Evolutionary conservation across 1,140 invertebrate genomes (phyloP), one percentile per base, ranked within the genome.

Genomic region (Drosophila pectinifera): DNA sequence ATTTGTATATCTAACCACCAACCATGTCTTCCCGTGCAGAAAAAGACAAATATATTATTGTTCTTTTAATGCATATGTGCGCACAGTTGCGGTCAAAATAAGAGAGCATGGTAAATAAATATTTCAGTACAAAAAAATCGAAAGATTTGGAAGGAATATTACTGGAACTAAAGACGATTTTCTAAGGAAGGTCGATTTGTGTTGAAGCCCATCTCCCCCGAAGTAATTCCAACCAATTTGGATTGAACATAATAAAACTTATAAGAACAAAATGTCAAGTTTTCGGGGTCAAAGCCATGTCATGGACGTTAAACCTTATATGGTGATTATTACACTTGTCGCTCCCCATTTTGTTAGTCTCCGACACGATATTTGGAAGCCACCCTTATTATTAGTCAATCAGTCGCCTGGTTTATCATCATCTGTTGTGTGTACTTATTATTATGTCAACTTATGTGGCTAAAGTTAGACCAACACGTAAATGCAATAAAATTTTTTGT

Each of bases 1-100:
- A 78, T 78, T 83, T 83, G 41, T 82, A 62, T 54, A 48, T 64
- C 28, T 31, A 31, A 77, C 59, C 61, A 74, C 74, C 69, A 42
- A 39, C 14, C 65, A 72, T 67, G 28, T 31, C 28, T 51, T 36
- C 18, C 10, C 7, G 8, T 14, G 6, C 41, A 56, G 31, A 18
- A 14, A 38, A 26, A 38, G 22, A 61, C 22, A 56, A 22, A 41
- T 55, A 41, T 16, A 20, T 31, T 34, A 51, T 51, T 51, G 49
- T 55, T 36, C 53, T 16, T 41, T 55, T 51, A 36, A 51, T 51
- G 31, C 53, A 55, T 41, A 22, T 38, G 20, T 39, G n/a, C 20
- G 16, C 22, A 58, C 28, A 51, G 16, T 20, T 20, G 28, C 6
- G 6, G 0, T 18, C 18, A 51, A 20, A 7, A 36, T 36, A n/a